phyloP scores from a whole-genome alignment of 2,888 invertebrate genomes.

The Unio pictorum region DNA sequence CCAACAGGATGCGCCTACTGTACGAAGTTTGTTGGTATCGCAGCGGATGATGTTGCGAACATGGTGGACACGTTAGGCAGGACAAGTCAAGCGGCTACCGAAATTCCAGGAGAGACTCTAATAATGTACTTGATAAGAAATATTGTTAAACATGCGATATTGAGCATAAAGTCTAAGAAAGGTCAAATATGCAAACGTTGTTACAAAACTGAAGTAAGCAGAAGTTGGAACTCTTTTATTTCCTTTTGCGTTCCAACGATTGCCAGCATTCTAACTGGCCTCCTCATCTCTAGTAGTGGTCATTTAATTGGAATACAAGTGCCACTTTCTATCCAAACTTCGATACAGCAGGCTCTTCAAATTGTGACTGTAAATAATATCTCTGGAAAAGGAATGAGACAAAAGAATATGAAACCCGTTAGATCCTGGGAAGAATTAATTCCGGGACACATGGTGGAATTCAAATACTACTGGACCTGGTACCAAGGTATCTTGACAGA shows the following conservation, averaged over 20 bases:
- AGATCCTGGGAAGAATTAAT: no score
- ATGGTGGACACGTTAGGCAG: background rate
- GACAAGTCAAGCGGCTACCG: slow-evolving; percentile 2
- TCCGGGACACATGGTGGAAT: no score
- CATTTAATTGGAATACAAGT: slow-evolving; percentile 5
- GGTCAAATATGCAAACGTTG: slow-evolving; percentile 13
- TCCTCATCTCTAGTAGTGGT: slow-evolving; percentile 10
- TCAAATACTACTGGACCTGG: no score
- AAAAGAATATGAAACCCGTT: no score
- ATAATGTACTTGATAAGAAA: no score
- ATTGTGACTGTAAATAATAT: no score
- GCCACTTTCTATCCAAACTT: background rate
- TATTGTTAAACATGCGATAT: no score
- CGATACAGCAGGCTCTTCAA: no score
- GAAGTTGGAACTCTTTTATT: slow-evolving; percentile 13
- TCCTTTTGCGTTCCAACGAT: slow-evolving; percentile 10
- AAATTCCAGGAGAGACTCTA: no score
- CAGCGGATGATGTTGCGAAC: slow-evolving; percentile 13
- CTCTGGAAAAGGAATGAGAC: no score
- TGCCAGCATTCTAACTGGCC: slow-evolving; percentile 9
- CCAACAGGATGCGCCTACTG: no score
- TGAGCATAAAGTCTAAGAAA: background rate
- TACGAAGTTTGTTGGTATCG: background rate
- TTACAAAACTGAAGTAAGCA: slow-evolving; percentile 5
- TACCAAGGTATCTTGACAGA: no score